These are phyloP conservation scores for Pygoscelis antarcticus DNA, from an alignment of 2,113 vertebrate species.

Conservation along the genomic window DNA sequence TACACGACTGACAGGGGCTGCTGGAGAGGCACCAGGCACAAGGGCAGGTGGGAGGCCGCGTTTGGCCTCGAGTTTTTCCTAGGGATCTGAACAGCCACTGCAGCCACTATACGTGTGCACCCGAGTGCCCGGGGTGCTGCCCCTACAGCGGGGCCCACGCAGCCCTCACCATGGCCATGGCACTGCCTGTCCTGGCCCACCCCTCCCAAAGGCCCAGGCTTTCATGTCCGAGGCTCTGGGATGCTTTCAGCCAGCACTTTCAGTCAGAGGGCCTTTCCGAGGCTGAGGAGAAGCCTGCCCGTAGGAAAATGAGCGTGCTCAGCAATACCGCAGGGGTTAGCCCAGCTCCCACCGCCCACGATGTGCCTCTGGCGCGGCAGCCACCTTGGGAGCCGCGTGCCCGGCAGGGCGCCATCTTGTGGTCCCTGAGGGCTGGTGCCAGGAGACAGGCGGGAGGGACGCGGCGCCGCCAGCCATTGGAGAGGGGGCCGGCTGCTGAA, in stretches of 20 bases:
- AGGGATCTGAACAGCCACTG: background rate
- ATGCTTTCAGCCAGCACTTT: background rate
- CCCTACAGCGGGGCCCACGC: fast-evolving
- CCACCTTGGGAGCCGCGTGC: background rate
- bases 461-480: fast-evolving
- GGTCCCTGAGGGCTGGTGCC: background rate
- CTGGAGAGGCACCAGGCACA: fast-evolving
- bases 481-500: fast-evolving
- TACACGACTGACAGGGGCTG: fast-evolving
- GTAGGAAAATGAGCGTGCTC: background rate
- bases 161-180: fast-evolving
- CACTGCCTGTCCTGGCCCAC: background rate
- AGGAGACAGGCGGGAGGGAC: background rate
- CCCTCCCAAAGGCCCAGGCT: background rate
- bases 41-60: fast-evolving
- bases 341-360: fast-evolving
- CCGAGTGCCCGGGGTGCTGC: fast-evolving
- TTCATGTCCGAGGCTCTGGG: background rate
- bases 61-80: background rate
- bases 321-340: fast-evolving
- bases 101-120: background rate
- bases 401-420: background rate
- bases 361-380: fast-evolving
- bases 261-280: background rate
- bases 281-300: background rate